These are phyloP conservation scores for Ascaphus truei DNA, from an alignment of 2,113 vertebrate genomes.

Conservation along the genomic window DNA sequence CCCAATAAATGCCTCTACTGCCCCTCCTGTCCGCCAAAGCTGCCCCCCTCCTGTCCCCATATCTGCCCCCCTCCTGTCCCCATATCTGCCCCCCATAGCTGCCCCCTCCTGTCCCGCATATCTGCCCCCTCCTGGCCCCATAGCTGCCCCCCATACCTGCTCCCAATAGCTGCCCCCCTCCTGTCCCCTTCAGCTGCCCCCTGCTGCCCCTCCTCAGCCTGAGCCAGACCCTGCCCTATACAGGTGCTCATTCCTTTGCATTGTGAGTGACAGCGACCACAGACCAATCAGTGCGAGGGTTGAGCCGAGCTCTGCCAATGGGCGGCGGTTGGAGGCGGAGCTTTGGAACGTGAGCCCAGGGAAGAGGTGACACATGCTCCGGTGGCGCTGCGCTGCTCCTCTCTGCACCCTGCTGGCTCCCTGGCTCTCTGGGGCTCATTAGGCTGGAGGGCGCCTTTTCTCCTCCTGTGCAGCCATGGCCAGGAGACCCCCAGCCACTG, in stretches of 20 bases:
- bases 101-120: background rate
- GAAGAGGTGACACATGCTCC: background rate
- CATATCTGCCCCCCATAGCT: background rate
- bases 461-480: constrained; percentile 55
- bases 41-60: background rate
- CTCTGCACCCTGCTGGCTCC: background rate
- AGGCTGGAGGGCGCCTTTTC: background rate
- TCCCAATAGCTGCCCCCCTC: background rate
- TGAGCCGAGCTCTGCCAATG: background rate
- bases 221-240: background rate
- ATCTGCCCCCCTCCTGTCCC: background rate
- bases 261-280: background rate
- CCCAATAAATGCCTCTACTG: too few species aligned
- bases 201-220: background rate
- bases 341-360: background rate
- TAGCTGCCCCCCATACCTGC: background rate
- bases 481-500: constrained; percentile 39
- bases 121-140: background rate
- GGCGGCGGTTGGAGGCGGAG: background rate
- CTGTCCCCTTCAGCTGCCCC: background rate
- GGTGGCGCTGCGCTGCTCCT: background rate
- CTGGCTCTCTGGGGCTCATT: background rate
- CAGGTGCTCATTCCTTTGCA: constrained; percentile 4
- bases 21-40: too few species aligned
- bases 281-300: background rate